Evolutionary conservation across 2,797 vertebrate genomes (phyloP), one percentile per base, ranked within the genome.

Genomic region (Macrochelys suwanniensis): DNA sequence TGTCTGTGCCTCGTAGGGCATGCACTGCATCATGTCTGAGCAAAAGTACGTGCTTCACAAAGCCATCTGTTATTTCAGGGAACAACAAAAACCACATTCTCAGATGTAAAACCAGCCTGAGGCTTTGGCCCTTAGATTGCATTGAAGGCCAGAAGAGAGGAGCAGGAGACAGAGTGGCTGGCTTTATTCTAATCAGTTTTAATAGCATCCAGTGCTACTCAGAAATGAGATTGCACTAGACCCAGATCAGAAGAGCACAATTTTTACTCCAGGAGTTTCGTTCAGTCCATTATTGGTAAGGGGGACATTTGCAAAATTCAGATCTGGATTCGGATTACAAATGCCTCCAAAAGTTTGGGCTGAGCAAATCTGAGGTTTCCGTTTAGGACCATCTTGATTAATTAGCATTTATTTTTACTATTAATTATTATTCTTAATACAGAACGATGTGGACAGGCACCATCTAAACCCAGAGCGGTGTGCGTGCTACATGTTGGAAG

Each of bases 131-230:
- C 7, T 0, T 3, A 11, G 17, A 33, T 0, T 26, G 57, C 45
- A 7, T 5, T 11, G 53, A 42, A 59, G 65, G 79, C 25, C 19
- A 89, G 84, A 2, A 28, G 26, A 74, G 3, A 54, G 16, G 17
- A 15, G 33, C 26, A 88, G 84, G 88, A 90, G 95, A 42, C 11
- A 47, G 37, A 90, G 51, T 21, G 12, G 47, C 91, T 91, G 94
- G 82, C 86, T 92, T 85, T 59, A 53, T 87, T 87, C 54, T 85
- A 49, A 77, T 56, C 0, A 17, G 78, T 68, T 33, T 85, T 82
- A 91, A 51, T 19, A 86, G 59, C 31, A 87, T 42, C 77, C 78
- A 57, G 5, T 71, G 71, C 57, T 85, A 19, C 89, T 92, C 4
- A 13, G 91, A 89, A 95, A 92, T 1, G n/a, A 76, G 74, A 8